Conservation (phyloP, 2,797 vertebrate genomes). For the Aythya fuligula region DNA sequence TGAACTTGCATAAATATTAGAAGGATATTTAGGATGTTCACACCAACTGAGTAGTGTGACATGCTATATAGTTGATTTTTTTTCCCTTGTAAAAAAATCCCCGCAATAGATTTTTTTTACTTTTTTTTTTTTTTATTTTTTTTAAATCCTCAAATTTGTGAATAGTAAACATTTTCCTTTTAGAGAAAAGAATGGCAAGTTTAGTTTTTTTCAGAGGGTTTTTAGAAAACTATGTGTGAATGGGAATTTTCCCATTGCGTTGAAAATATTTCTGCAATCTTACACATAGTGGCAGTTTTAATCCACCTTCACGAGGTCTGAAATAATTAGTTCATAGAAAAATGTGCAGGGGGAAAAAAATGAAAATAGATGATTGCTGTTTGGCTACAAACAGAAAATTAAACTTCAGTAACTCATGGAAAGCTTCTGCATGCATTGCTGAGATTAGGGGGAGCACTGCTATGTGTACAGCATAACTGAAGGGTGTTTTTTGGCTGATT, state of each 20-base stretch:
- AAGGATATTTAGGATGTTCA: neutral
- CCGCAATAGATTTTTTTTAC: neutral
- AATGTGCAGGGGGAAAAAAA: neutral
- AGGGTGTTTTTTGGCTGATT: neutral
- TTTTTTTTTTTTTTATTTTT: neutral
- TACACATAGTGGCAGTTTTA: neutral
- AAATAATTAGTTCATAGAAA: neutral
- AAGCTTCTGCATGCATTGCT: neutral
- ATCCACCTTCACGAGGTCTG: neutral
- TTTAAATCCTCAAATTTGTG: neutral
- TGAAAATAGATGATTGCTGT: neutral
- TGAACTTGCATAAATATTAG: neutral
- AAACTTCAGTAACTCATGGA: neutral
- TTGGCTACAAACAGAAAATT: neutral
- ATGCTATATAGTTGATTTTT: neutral
- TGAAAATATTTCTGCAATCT: neutral
- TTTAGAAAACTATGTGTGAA: neutral
- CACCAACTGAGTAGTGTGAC: neutral
- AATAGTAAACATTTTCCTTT: neutral
- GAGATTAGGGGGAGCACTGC: neutral
- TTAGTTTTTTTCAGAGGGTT: neutral
- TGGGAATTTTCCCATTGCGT: fast-evolving
- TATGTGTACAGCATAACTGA: neutral
- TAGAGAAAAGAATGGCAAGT: neutral
- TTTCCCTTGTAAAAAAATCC: neutral